Evolutionary conservation across 1,140 invertebrate species (phyloP).

Genomic region (Drosophila carrolli): DNA sequence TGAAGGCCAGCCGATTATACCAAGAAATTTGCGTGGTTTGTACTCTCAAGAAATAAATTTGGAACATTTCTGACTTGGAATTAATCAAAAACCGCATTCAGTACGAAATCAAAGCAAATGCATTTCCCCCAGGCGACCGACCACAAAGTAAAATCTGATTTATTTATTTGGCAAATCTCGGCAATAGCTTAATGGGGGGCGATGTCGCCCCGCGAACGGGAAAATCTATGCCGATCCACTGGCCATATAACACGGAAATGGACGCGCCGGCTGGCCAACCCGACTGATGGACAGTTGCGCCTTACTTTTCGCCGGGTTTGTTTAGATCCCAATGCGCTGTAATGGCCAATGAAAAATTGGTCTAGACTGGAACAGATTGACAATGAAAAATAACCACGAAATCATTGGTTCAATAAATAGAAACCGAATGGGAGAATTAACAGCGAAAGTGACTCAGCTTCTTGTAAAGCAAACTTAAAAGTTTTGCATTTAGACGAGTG

Average conservation of each 20-base stretch:
- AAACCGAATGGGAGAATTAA: background rate
- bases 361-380: conserved; percentile 30
- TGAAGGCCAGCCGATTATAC: conserved; percentile 59
- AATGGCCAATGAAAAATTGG: conserved; percentile 51
- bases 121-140: conserved; percentile 43
- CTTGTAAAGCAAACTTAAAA: too few relatives aligned
- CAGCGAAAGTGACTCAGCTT: background rate
- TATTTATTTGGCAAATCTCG: conserved; percentile 64
- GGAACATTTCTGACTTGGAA: conserved; percentile 23
- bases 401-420: background rate
- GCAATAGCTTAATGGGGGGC: conserved; percentile 34
- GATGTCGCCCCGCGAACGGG: conserved; percentile 21
- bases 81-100: conserved; percentile 40
- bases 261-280: conserved; percentile 16
- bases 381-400: conserved; percentile 39
- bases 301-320: conserved; percentile 52
- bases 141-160: conserved; percentile 64
- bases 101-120: conserved; percentile 59
- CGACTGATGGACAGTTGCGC: conserved; percentile 65
- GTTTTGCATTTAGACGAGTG: too few relatives aligned
- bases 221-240: conserved; percentile 17
- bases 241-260: conserved; percentile 60
- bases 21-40: conserved; percentile 12
- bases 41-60: background rate
- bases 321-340: conserved; percentile 41